Percentiles rank a stretch among this genome's conserved stretches.
Conservation (phyloP, 37 sponge, comb jelly and placozoan species). For the Chondrilla cf. caribensis region DNA sequence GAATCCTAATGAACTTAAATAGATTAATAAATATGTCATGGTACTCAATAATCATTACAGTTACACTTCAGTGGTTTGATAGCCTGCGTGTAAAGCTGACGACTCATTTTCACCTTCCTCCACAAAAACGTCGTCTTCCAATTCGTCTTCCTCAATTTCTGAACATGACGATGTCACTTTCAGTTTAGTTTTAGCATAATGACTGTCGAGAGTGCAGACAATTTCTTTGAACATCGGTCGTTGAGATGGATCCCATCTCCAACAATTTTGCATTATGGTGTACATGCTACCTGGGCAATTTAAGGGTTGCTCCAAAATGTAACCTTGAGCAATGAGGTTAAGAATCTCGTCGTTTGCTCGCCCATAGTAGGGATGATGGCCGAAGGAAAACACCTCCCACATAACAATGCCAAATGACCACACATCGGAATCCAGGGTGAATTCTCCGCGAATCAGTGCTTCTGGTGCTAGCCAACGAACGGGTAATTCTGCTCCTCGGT, state of each 20-base stretch:
- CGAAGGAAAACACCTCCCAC: slow-evolving; percentile 68
- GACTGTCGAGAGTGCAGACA: background rate
- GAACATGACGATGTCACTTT: background rate
- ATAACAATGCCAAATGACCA: slow-evolving; percentile 63
- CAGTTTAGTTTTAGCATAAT: background rate
- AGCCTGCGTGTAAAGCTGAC: no score
- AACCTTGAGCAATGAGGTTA: slow-evolving; percentile 17
- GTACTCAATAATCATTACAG: no score
- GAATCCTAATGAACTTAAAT: no score
- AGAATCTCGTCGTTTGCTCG: slow-evolving; percentile 47
- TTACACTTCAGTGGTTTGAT: no score
- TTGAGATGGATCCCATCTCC: slow-evolving; percentile 28
- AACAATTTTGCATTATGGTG: slow-evolving; percentile 47
- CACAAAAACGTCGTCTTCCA: background rate
- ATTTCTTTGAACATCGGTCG: slow-evolving; percentile 33
- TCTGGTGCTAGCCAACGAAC: slow-evolving; percentile 71
- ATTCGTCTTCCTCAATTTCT: background rate
- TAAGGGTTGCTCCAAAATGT: slow-evolving; percentile 2
- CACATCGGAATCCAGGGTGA: slow-evolving; percentile 44
- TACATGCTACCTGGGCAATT: slow-evolving; percentile 28
- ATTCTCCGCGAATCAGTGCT: slow-evolving; percentile 45
- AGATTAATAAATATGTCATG: no score
- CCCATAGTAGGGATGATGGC: slow-evolving; percentile 48
- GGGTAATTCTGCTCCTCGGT: slow-evolving; percentile 42
- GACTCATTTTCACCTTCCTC: no score